Evolutionary conservation across 2,113 vertebrate genomes (phyloP), one percentile per base, ranked within the genome.

Genomic region (Poeciliopsis prolifica): DNA sequence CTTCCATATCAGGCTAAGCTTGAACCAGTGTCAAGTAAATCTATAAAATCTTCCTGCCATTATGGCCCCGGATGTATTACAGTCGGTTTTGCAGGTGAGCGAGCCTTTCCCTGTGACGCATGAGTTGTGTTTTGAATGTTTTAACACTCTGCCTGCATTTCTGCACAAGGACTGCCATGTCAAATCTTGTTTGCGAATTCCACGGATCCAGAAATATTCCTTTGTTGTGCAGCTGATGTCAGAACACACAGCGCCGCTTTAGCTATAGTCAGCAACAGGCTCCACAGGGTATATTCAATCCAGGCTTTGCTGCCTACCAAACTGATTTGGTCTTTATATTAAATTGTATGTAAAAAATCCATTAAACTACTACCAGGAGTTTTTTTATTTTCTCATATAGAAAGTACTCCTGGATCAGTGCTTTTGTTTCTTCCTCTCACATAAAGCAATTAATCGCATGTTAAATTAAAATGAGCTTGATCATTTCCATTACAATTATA

Each of bases 111-210:
- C 30, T 65, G 4, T 54, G 70, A 71, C 42, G 26, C n/a, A 30
- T 73, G 61, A 83, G 75, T 61, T 31, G 22, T 62, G 24, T 29
- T 30, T 66, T 35, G 65, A 68, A 68, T 29, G 35, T 67, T 70
- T 65, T 31, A 62, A 65, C 26, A 48, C 58, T 62, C 48, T 44
- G 62, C 5, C 44, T 61, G 61, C 62, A 37, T 70, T 64, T 54
- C 19, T 35, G 29, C 74, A 74, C 31, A 6, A 85, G 40, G 35
- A 35, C 6, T 71, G 13, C 24, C 5, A 72, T 29, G 64, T 66
- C 15, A 77, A 81, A 85, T 82, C 2, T 71, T 44, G 4, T 75
- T 77, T 35, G 80, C 80, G 68, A 77, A 78, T 74, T 61, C 13
- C 61, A 72, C 1, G 28, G n/a, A 35, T 76, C 68, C 64, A 5